Percentiles rank a stretch among this genome's conserved stretches.
Evolutionary conservation across 2,113 vertebrate species (phyloP).

Genomic region (Dipodomys ordii): DNA sequence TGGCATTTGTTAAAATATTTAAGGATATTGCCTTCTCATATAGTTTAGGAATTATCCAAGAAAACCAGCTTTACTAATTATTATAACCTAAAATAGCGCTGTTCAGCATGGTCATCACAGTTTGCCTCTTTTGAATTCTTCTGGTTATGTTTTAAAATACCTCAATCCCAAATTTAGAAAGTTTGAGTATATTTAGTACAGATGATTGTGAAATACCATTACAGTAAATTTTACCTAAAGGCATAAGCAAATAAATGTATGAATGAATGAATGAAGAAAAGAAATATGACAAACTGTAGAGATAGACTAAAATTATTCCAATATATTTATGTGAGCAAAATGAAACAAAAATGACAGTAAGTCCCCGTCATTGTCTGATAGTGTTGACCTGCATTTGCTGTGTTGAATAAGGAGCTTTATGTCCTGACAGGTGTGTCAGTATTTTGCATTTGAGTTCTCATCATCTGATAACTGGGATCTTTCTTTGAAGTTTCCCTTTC

Average conservation of each 20-base stretch:
- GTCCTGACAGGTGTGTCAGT: slow-evolving; percentile 33
- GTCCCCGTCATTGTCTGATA: neutral
- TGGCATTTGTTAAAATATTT: slow-evolving; percentile 16
- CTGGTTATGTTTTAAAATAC: neutral
- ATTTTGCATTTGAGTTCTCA: slow-evolving; percentile 9
- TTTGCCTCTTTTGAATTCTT: neutral
- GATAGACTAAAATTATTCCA: neutral
- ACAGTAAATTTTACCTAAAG: slow-evolving; percentile 14
- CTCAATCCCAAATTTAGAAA: neutral
- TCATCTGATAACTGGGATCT: slow-evolving; percentile 45
- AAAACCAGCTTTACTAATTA: slow-evolving; percentile 8
- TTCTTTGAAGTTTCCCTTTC: slow-evolving; percentile 62
- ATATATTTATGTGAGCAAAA: slow-evolving; percentile 30
- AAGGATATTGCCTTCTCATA: neutral
- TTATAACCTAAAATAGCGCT: neutral
- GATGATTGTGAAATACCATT: neutral
- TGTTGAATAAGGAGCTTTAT: neutral
- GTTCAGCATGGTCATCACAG: neutral
- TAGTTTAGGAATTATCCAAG: neutral
- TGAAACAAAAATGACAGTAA: neutral
- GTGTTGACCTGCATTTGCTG: neutral
- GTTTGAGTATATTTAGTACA: neutral
- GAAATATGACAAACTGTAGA: neutral
- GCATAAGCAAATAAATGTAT: neutral
- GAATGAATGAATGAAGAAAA: neutral